Evolutionary conservation across 2,113 vertebrate genomes (phyloP).

Genomic region (Gavialis gangeticus): DNA sequence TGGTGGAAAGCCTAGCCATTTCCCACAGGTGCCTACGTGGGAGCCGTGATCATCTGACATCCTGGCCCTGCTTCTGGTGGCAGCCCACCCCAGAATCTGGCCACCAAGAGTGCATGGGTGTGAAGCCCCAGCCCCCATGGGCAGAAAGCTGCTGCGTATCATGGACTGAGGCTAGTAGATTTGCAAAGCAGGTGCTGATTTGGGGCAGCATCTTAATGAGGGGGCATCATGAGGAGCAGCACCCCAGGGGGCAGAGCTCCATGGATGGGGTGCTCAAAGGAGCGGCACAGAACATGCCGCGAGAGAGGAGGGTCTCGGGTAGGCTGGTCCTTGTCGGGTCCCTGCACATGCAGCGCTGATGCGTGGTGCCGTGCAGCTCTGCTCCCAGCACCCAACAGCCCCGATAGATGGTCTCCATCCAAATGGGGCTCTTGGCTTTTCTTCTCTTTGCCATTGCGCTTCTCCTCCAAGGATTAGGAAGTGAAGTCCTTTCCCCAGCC

Average conservation of each 20-base stretch:
- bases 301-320: neutral
- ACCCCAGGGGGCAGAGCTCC: neutral
- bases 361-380: neutral
- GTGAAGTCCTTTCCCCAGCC: neutral
- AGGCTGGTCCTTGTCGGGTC: neutral
- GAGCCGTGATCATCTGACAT: neutral
- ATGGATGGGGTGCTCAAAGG: neutral
- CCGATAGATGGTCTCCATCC: neutral
- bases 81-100: accelerated
- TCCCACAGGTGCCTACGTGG: neutral
- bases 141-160: neutral
- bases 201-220: neutral
- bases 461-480: neutral
- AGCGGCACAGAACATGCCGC: neutral
- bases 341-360: neutral
- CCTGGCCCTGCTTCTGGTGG: neutral
- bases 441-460: neutral
- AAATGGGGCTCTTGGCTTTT: neutral
- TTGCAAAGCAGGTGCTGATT: neutral
- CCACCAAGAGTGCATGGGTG: neutral
- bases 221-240: neutral
- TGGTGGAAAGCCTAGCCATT: neutral
- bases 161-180: neutral
- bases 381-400: neutral
- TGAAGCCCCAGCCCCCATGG: neutral